Base-by-base conservation (phyloP, 2,797 vertebrate species). In the Ambastaia sidthimunki region DNA sequence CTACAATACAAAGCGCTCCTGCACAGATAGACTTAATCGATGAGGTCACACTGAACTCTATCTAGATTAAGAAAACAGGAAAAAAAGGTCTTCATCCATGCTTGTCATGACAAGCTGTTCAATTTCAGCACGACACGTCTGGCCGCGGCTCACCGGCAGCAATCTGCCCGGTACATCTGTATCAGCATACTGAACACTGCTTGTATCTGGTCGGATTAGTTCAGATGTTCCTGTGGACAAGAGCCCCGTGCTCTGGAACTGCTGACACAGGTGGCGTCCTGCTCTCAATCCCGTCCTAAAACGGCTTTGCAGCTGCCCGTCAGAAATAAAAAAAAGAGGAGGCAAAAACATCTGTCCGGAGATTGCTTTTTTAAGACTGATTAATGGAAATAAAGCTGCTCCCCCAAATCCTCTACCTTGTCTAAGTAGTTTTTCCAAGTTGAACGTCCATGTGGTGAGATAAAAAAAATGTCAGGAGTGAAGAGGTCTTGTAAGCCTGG, bases 301-400 rank as follows among this genome's bases (percentile, higher is more conserved):
- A 86, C 81, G 71, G 83, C 83, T 89, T 85, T 89, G 34, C 89
- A 86, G 85, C 87, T 85, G 86, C 81, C 70, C 71, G 76, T 80
- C 76, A 74, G 68, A 78, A 80, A 77, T 50, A 59, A 60, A 80
- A 66, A 78, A 63, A 73, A 71, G 59, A 72, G 74, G 65, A 77
- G 44, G 74, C 81, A 83, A 76, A 90, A 92, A 88, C 91, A 91
- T 91, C 90, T 91, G 90, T 88, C 86, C 71, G 16, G 78, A 89
- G 86, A 91, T 90, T 89, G 86, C 85, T 80, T 90, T 89, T 91
- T 82, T 86, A 84, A 88, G 83, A 89, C 88, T 90, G 88, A 91
- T 88, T 90, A 89, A 87, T 76, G 77, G 85, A 86, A 81, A 85
- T 85, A 90, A 91, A 89, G 82, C 85, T 65, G 78, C 73, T 57